Percentiles rank a stretch among this genome's conserved stretches.
These are phyloP conservation scores for Molanna angustata DNA, from an alignment of 2,888 invertebrate genomes.

Conservation along the genomic window DNA sequence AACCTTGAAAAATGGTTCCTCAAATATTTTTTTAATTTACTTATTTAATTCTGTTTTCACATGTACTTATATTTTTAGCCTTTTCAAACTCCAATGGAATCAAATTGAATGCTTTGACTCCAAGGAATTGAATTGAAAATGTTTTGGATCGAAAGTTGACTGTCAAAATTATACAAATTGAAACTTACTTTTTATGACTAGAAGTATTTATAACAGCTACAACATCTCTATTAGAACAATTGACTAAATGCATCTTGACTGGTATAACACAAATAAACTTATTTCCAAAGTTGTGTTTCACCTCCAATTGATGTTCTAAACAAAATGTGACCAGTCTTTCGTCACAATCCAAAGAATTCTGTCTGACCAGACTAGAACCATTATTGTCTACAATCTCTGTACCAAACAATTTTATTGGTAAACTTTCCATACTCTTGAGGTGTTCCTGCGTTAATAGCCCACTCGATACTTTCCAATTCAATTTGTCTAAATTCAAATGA, in stretches of 20 bases:
- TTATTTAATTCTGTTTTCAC: no score
- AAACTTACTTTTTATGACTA: slow-evolving; percentile 57
- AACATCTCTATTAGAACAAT: slow-evolving; percentile 59
- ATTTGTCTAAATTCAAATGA: slow-evolving; percentile 60
- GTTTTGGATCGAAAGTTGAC: no score
- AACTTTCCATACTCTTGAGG: slow-evolving; percentile 38
- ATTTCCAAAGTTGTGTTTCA: slow-evolving; percentile 61
- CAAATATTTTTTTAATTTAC: no score
- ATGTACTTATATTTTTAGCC: no score
- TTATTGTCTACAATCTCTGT: slow-evolving; percentile 41
- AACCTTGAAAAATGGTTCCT: no score
- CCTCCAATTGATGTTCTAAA: slow-evolving; percentile 56
- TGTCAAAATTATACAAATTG: no score
- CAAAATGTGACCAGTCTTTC: slow-evolving; percentile 58
- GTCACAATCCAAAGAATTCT: slow-evolving; percentile 40
- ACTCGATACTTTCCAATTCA: slow-evolving; percentile 55
- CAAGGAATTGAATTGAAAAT: no score
- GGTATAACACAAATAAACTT: slow-evolving; percentile 65
- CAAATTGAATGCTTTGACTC: no score
- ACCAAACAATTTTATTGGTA: slow-evolving; percentile 47
- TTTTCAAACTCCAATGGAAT: no score
- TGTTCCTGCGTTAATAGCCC: slow-evolving; percentile 41
- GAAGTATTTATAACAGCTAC: slow-evolving; percentile 61
- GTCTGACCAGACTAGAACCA: slow-evolving; percentile 38
- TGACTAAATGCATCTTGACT: slow-evolving; percentile 64